phyloP scores from a whole-genome alignment of 2,888 invertebrate species.

The Piscicola geometra region DNA sequence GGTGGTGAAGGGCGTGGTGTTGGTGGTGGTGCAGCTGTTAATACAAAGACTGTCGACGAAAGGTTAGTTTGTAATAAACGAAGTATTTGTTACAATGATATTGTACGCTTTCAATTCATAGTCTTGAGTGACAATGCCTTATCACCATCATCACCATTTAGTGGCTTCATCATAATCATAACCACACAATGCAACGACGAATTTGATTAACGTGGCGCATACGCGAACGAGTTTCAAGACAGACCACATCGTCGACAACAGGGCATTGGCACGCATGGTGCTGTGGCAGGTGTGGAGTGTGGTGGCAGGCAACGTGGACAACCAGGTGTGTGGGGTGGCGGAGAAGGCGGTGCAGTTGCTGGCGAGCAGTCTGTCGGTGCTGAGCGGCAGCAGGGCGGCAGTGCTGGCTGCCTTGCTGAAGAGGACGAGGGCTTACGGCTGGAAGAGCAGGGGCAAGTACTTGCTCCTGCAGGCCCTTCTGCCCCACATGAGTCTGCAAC shows the following conservation, averaged over 20 bases:
- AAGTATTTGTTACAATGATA: background rate
- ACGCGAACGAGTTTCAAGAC: too few relatives aligned
- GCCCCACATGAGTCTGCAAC: conserved; percentile 43
- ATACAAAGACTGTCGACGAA: background rate
- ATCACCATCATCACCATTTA: too few relatives aligned
- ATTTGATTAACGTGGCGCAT: too few relatives aligned
- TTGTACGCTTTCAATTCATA: too few relatives aligned
- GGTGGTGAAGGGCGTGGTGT: background rate
- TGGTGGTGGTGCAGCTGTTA: background rate
- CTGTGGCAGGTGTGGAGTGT: conserved; percentile 43
- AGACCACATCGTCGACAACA: background rate
- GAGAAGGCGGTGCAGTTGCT: conserved; percentile 7
- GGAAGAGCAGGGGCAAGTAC: conserved; percentile 46
- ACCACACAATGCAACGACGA: too few relatives aligned
- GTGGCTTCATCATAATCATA: too few relatives aligned
- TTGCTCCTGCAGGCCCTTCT: conserved; percentile 46
- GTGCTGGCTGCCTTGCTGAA: background rate
- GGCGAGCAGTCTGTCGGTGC: background rate
- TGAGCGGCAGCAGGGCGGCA: background rate
- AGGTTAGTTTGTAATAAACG: background rate
- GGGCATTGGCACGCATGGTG: background rate
- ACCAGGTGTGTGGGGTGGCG: conserved; percentile 51
- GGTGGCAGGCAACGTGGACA: conserved; percentile 50
- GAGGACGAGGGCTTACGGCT: conserved; percentile 5
- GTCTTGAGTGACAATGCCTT: too few relatives aligned